Evolutionary conservation across 2,113 vertebrate genomes (phyloP), one percentile per base, ranked within the genome.

Genomic region (Excalfactoria chinensis): DNA sequence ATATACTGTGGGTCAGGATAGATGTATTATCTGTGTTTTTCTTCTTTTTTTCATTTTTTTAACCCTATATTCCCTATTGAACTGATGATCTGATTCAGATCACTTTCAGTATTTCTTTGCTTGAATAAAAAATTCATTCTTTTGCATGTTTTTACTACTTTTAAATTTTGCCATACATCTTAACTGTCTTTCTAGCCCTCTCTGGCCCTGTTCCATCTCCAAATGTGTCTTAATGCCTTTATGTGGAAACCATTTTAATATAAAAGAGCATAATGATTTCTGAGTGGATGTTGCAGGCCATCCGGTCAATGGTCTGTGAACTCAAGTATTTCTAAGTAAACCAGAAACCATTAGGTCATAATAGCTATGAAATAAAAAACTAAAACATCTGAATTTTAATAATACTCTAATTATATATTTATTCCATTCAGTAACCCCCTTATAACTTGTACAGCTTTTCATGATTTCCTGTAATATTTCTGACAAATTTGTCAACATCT

Each of bases 291-390:
- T 96, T 96, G 71, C 84, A 92, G 59, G 83, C 84, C 48, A 28
- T 96, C 95, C 49, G 69, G 93, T 80, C 83, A 86, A 46, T 92
- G 96, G 88, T 95, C 95, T 97, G 88, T 97, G 96, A 97, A 96
- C 84, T 95, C 76, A 77, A 85, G 91, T 94, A 70, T 78, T 82
- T 83, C 72, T 91, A 96, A 94, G 88, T 95, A 97, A 93, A 93
- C 34, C 80, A 90, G 46, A 80, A 86, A 90, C 69, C 86, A 67
- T 88, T 82, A 94, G 86, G 80, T 82, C 56, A 86, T 88, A 96
- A 86, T 90, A 86, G 32, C 44, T 87, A 71, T 92, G 75, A 89
- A 95, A 95, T 74, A 74, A 96, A 97, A 95, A 89, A 84, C 56
- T 70, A 81, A 89, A 91, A 64, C 70, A 77, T 88, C 48, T 96